Evolutionary conservation across 2,113 vertebrate species (phyloP).

Genomic region (Coptodon rendalli): DNA sequence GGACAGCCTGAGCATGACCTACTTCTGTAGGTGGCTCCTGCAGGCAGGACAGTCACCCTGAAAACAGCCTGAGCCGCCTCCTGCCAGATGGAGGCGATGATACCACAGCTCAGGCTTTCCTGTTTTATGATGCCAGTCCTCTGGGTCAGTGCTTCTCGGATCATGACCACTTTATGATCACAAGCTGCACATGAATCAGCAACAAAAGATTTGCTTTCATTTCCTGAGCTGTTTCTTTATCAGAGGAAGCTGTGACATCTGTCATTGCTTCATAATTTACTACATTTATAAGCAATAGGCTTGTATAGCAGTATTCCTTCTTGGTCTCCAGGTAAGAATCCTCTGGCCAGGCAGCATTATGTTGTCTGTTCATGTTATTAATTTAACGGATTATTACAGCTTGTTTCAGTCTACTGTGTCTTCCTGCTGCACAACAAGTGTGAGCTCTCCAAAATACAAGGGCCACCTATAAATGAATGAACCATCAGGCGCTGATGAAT

Average conservation of each 20-base stretch:
- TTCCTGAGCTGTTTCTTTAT: not conserved
- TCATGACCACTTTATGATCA: not conserved
- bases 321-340: not conserved
- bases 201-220: not conserved
- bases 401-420: not conserved
- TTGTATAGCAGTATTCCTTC: not conserved
- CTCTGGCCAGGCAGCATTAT: not conserved
- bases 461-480: too few relatives aligned
- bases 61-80: not conserved
- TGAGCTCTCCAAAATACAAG: not conserved
- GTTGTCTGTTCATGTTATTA: not conserved
- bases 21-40: slow-evolving; percentile 45
- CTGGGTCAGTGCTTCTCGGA: slow-evolving; percentile 5
- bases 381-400: not conserved
- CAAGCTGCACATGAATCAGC: not conserved
- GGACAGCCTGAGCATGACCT: slow-evolving; percentile 58
- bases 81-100: slow-evolving; percentile 2
- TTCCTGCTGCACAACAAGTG: not conserved
- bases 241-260: not conserved
- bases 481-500: not conserved
- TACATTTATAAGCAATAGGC: not conserved
- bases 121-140: not conserved
- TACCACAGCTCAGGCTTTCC: not conserved
- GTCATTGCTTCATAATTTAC: not conserved
- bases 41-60: not conserved